phyloP scores from a whole-genome alignment of 2,797 vertebrate genomes.

The Mus spretus region DNA sequence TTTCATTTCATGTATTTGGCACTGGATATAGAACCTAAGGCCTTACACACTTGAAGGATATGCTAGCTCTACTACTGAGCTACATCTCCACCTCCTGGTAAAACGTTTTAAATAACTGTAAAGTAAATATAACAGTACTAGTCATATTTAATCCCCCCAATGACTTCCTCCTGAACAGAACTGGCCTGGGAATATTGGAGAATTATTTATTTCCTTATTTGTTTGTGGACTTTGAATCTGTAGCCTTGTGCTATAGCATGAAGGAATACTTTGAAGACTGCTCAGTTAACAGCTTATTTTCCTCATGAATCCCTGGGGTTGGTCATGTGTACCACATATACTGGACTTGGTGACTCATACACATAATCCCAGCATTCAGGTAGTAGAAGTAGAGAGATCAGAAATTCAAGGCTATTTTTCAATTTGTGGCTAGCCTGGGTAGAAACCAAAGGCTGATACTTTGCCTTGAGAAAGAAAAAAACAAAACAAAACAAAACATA shows the following conservation, averaged over 20 bases:
- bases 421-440: neutral
- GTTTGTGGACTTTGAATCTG: neutral
- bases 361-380: neutral
- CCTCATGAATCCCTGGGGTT: neutral
- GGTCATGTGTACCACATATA: neutral
- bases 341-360: neutral
- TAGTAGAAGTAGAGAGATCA: neutral
- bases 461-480: neutral
- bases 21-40: neutral
- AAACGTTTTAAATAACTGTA: neutral
- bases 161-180: rapidly evolving
- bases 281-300: neutral
- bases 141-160: neutral
- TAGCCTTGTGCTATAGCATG: neutral
- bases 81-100: neutral
- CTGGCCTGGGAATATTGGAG: no score
- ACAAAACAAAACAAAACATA: neutral
- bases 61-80: neutral
- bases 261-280: neutral
- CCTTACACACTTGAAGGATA: neutral
- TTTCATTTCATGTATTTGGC: neutral
- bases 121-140: neutral
- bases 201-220: neutral
- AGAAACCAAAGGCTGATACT: neutral
- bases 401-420: neutral